Base-by-base conservation (phyloP, 92 coral and sea anemone genomes). In the Micromussa lordhowensis region DNA sequence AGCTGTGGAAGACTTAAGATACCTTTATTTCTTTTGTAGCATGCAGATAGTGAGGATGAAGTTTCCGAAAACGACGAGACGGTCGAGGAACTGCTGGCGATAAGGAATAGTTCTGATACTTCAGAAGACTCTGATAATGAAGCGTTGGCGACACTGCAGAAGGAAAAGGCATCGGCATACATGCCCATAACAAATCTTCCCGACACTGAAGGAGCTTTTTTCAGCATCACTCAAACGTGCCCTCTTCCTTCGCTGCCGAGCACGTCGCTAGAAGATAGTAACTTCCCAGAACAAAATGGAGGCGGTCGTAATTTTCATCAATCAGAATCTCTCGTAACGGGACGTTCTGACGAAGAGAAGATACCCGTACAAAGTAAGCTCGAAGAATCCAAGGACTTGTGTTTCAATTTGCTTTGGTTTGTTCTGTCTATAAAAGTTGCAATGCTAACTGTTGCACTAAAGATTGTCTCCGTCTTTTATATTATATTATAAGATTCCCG, bases 201-300 rank as follows among this genome's bases (percentile, higher is more conserved):
- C 11, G 9, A 2, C 17, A 34, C 68, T 14, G 83, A 53, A 53
- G 51, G 7, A 30, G 17, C 34, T 10, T 16, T 58, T 1, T 28
- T 31, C 18, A 48, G n/a, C 28, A 32, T 57, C 12, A 17, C 31
- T 16, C 24, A 36, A 17, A 55, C 83, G 49, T 79, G 34, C 28
- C 21, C 29, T 10, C 72, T 80, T 0, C 84, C 74, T 15, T 32
- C 74, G 0, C 55, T 80, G 19, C 74, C 84, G 8, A 68, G 40
- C 53, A 35, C 10, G 3, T 80, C 84, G 14, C 21, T 80, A 17
- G 84, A 80, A 61, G 84, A 80, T 80, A 68, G 51, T 1, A 44
- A 9, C 61, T 55, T 18, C 2, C 21, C 61, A 16, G 61, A 55
- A 55, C 61, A 55, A 55, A 18, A 55, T 15, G 61, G 21, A 53